A percentile compares a stretch with the other conserved stretches of the same genome.
Conservation (phyloP, 2,888 invertebrate genomes). For the Drosophila atripex region DNA sequence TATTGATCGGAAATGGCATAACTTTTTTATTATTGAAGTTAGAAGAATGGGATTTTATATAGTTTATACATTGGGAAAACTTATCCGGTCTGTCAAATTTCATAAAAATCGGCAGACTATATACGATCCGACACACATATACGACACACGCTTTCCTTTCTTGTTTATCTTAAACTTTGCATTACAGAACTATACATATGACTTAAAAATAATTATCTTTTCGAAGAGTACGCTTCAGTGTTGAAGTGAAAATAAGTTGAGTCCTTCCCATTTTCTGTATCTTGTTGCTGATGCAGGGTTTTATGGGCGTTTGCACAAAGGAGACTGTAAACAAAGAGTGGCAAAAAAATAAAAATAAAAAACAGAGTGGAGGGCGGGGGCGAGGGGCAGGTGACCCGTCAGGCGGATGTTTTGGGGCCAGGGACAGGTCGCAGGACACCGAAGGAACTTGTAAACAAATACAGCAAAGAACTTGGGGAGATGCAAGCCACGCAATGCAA, state of each 20-base stretch:
- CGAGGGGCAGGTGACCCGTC: constrained; percentile 12
- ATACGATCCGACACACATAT: too few relatives aligned
- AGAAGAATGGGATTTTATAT: too few relatives aligned
- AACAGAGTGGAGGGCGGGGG: constrained; percentile 1
- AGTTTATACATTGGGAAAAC: too few relatives aligned
- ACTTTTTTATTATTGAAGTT: too few relatives aligned
- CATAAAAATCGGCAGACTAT: too few relatives aligned
- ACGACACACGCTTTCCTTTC: too few relatives aligned
- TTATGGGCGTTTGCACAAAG: constrained; percentile 66
- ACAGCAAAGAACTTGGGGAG: background rate
- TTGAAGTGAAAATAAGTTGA: background rate
- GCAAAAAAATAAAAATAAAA: constrained; percentile 2
- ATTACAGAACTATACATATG: too few relatives aligned
- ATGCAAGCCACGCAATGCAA: too few relatives aligned
- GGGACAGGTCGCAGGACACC: constrained; percentile 62
- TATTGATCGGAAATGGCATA: too few relatives aligned
- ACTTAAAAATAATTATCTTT: too few relatives aligned
- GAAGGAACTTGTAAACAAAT: constrained; percentile 69
- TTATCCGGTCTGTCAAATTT: too few relatives aligned
- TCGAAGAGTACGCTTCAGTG: constrained; percentile 12
- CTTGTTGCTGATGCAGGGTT: constrained; percentile 47
- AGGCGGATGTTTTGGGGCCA: constrained; percentile 72
- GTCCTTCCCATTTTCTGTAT: constrained; percentile 45
- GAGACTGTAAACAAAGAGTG: constrained; percentile 66
- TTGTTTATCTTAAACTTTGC: too few relatives aligned